phyloP scores from a whole-genome alignment of 2,797 vertebrate species.

The Amphiprion clarkii region DNA sequence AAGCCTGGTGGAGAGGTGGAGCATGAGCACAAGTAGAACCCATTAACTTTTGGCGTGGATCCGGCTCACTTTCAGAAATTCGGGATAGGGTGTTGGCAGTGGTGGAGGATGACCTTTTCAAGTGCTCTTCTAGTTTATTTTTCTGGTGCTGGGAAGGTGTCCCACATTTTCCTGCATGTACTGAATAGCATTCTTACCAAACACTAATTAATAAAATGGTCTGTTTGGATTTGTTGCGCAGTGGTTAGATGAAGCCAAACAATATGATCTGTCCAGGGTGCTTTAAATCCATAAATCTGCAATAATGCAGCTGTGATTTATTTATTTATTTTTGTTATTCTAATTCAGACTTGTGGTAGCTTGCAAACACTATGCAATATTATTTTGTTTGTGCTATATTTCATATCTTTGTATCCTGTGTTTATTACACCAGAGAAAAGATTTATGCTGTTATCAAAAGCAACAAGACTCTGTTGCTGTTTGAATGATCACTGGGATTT shows the following conservation, averaged over 20 bases:
- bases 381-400: background rate
- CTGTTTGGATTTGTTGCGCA: background rate
- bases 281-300: background rate
- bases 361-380: background rate
- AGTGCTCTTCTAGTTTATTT: too few species aligned
- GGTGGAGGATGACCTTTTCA: too few species aligned
- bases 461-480: background rate
- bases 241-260: background rate
- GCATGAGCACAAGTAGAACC: too few species aligned
- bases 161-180: too few species aligned
- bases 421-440: constrained; percentile 4
- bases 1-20: too few species aligned
- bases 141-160: too few species aligned
- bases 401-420: background rate
- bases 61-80: too few species aligned
- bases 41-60: too few species aligned
- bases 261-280: background rate
- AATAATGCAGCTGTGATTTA: background rate
- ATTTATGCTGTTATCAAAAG: background rate
- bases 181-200: too few species aligned
- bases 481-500: constrained; percentile 1
- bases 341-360: background rate
- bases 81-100: too few species aligned
- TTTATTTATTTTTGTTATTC: background rate
- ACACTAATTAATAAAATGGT: too few species aligned